These are phyloP conservation scores for Nematostella vectensis DNA, from an alignment of 92 coral and sea anemone species.

Conservation along the genomic window DNA sequence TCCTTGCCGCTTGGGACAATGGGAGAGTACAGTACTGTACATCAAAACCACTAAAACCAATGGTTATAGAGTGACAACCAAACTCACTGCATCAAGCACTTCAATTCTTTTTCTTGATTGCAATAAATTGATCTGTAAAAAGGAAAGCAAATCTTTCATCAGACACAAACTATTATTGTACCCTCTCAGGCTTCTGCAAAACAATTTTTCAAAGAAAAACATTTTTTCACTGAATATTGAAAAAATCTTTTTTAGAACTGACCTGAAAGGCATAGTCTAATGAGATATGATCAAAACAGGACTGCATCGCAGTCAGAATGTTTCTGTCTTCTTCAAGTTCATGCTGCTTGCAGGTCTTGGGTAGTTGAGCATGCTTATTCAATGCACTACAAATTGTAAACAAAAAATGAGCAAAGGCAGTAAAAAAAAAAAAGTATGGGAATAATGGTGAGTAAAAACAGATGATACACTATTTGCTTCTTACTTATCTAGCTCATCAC, in stretches of 20 bases:
- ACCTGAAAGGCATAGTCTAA: slow-evolving; percentile 98
- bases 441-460: not conserved
- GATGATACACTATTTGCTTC: slow-evolving; percentile 5
- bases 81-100: slow-evolving; percentile 84
- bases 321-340: slow-evolving; percentile 95
- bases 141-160: too few species aligned
- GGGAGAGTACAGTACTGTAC: too few species aligned
- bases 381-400: slow-evolving; percentile 52
- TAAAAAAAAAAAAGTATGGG: not conserved
- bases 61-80: too few species aligned
- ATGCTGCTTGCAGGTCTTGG: slow-evolving; percentile 62
- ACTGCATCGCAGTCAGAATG: slow-evolving; percentile 80
- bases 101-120: slow-evolving; percentile 90
- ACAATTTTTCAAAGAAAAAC: too few species aligned
- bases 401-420: not conserved
- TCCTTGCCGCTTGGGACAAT: too few species aligned
- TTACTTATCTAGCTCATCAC: slow-evolving; percentile 92
- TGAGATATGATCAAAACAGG: slow-evolving; percentile 91
- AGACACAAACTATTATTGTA: too few species aligned
- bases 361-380: slow-evolving; percentile 85
- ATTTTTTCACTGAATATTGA: too few species aligned
- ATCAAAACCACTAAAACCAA: too few species aligned
- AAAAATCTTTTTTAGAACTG: too few species aligned
- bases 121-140: slow-evolving; percentile 73
- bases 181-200: too few species aligned